These are phyloP conservation scores for Buathra laborator DNA, from an alignment of 2,888 invertebrate species.

Conservation along the genomic window DNA sequence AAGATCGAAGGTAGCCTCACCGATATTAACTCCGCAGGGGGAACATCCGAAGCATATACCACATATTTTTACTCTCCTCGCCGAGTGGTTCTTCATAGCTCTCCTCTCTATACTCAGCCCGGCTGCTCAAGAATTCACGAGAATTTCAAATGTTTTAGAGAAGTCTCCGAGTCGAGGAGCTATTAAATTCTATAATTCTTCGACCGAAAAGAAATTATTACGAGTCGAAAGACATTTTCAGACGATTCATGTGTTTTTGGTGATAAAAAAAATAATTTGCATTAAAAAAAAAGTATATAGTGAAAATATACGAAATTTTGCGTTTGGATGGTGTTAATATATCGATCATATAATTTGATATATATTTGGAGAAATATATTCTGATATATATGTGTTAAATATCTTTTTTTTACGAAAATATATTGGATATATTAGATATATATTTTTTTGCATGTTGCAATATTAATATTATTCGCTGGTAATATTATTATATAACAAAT, in stretches of 20 bases:
- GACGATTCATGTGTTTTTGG: constrained; percentile 34
- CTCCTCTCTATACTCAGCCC: constrained; percentile 32
- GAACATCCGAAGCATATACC: constrained; percentile 39
- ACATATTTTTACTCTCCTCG: constrained; percentile 35
- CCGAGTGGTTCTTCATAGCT: not conserved
- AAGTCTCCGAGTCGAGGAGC: not conserved
- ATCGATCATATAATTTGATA: too few species aligned
- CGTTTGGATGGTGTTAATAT: too few species aligned
- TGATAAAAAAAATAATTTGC: too few species aligned
- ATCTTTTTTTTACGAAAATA: too few species aligned
- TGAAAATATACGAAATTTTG: too few species aligned
- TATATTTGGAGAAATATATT: too few species aligned
- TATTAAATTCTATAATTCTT: constrained; percentile 46
- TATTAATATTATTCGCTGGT: too few species aligned
- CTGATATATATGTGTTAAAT: too few species aligned
- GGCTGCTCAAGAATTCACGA: constrained; percentile 52
- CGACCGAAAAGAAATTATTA: constrained; percentile 29
- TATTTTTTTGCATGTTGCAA: too few species aligned
- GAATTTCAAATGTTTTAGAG: constrained; percentile 60
- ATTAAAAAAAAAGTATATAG: too few species aligned
- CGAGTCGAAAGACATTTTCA: constrained; percentile 37
- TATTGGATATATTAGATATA: too few species aligned
- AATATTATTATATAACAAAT: too few species aligned
- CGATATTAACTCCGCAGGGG: constrained; percentile 66
- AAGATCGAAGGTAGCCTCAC: constrained; percentile 52